Conservation (phyloP, 2,888 invertebrate genomes). For the Seira ritae region DNA sequence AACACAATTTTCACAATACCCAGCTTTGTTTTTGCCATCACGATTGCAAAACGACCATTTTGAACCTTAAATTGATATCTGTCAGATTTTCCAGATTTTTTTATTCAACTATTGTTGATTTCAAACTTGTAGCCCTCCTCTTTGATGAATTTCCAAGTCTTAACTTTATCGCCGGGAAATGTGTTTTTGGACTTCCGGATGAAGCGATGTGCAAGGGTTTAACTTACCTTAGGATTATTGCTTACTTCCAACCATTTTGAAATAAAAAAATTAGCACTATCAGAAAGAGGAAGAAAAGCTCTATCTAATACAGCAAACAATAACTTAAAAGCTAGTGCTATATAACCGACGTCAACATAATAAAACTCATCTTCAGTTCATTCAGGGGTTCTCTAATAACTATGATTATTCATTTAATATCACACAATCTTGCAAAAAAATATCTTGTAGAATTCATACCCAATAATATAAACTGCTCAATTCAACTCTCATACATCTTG, state of each 20-base stretch:
- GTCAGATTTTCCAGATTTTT: slow-evolving; percentile 27
- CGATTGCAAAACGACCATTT: slow-evolving; percentile 3
- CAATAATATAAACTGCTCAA: background rate
- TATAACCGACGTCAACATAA: too few relatives aligned
- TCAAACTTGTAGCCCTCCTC: slow-evolving; percentile 31
- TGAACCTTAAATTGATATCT: slow-evolving; percentile 24
- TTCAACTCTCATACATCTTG: background rate
- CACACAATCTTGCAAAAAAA: background rate
- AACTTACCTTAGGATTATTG: too few relatives aligned
- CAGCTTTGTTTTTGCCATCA: slow-evolving; percentile 14
- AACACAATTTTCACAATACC: slow-evolving; percentile 22
- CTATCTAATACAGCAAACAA: too few relatives aligned
- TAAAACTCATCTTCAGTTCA: too few relatives aligned
- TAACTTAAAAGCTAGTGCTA: too few relatives aligned
- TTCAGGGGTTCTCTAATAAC: too few relatives aligned
- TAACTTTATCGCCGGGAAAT: too few relatives aligned
- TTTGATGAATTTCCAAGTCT: slow-evolving; percentile 41
- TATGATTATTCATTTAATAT: slow-evolving; percentile 19
- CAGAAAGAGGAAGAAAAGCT: too few relatives aligned
- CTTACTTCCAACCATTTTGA: too few relatives aligned
- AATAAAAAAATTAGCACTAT: too few relatives aligned
- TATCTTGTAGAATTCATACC: background rate
- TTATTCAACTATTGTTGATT: slow-evolving; percentile 29
- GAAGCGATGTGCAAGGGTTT: too few relatives aligned
- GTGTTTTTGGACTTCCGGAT: too few relatives aligned